A percentile compares a stretch with the other conserved stretches of the same genome.
phyloP scores from a whole-genome alignment of 2,797 vertebrate genomes.

The Cheirogaleus major region DNA sequence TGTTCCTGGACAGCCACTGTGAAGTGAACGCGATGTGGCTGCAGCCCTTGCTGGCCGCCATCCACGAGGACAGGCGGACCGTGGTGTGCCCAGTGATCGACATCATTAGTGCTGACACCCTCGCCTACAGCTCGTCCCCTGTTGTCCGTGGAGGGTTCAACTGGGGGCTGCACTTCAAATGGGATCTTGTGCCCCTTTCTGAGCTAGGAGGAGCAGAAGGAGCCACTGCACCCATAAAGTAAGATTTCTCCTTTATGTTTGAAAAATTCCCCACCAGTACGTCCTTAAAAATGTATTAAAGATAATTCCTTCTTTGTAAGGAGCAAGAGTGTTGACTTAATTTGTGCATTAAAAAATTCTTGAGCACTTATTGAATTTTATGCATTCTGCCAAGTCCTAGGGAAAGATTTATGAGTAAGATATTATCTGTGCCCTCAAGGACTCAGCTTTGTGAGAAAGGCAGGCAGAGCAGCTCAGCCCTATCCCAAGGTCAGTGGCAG shows the following conservation, averaged over 20 bases:
- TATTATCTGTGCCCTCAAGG: background rate
- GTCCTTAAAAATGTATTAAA: background rate
- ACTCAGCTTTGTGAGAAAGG: background rate
- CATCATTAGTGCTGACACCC: constrained; percentile 97
- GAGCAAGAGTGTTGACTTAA: background rate
- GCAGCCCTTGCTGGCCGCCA: constrained; percentile 91
- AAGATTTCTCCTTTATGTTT: background rate
- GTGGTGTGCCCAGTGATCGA: constrained; percentile 98
- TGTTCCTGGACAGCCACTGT: constrained; percentile 98
- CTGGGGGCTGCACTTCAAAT: constrained; percentile 99
- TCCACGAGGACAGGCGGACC: constrained; percentile 86
- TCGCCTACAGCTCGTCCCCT: constrained; percentile 95
- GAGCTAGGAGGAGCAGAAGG: constrained; percentile 90
- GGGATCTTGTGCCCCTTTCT: constrained; percentile 94
- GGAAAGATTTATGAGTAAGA: background rate
- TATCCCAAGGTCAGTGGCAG: accelerated
- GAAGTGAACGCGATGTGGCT: constrained; percentile 96
- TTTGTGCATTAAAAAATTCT: background rate
- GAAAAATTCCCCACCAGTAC: background rate
- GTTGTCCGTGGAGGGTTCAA: constrained; percentile 97
- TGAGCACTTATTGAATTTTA: background rate
- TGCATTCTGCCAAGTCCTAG: background rate
- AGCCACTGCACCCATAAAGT: constrained; percentile 92
- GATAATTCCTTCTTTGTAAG: background rate
- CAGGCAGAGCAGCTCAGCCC: accelerated